Conservation (phyloP, 2,888 invertebrate species). For the Onchidella celtica region DNA sequence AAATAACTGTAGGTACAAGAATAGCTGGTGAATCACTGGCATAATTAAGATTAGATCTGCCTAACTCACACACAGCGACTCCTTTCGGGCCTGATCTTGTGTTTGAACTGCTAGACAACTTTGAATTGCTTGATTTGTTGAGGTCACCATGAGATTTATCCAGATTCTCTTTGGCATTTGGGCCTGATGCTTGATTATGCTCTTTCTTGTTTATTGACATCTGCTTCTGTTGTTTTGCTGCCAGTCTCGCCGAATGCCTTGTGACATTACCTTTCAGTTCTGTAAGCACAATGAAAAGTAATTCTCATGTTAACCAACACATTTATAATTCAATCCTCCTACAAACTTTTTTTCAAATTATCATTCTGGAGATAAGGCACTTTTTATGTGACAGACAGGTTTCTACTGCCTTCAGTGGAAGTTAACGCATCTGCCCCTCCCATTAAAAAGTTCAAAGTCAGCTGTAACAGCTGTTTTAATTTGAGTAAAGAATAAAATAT, state of each 20-base stretch:
- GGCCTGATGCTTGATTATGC: background rate
- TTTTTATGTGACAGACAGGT: too few species aligned
- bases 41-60: background rate
- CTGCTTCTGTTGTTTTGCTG: background rate
- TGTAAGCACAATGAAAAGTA: background rate
- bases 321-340: too few species aligned
- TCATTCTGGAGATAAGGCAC: too few species aligned
- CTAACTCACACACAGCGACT: background rate
- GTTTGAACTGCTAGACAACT: background rate
- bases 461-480: too few species aligned
- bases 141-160: background rate
- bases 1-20: background rate
- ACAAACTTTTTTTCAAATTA: too few species aligned
- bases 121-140: background rate
- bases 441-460: too few species aligned
- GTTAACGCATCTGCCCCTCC: too few species aligned
- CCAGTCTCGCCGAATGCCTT: constrained; percentile 9
- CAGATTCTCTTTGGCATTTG: background rate
- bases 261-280: constrained; percentile 30
- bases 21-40: background rate
- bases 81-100: background rate
- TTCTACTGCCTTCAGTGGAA: too few species aligned
- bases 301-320: too few species aligned
- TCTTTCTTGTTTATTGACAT: background rate
- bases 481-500: too few species aligned